Conservation (phyloP, 2,888 invertebrate species). For the Ennomos fuscantarius region DNA sequence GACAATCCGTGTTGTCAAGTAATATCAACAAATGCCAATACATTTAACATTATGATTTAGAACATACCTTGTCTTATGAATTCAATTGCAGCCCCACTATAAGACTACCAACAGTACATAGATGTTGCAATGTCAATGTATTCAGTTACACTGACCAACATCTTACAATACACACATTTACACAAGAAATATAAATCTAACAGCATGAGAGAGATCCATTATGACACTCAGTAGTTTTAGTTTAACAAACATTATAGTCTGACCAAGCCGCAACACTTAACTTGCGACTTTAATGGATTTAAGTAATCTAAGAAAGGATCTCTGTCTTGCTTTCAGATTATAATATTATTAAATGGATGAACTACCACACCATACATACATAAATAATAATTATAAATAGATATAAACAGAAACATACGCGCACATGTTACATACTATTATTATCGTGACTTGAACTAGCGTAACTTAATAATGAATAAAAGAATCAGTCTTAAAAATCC, state of each 20-base stretch:
- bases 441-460: slow-evolving; percentile 77
- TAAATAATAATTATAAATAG: slow-evolving; percentile 59
- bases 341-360: slow-evolving; percentile 20
- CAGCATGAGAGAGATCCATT: slow-evolving; percentile 51
- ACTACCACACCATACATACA: slow-evolving; percentile 59
- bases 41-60: neutral
- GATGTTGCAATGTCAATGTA: slow-evolving; percentile 10
- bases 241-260: neutral
- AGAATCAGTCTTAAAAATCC: slow-evolving; percentile 82
- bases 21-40: neutral
- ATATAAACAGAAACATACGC: slow-evolving; percentile 65
- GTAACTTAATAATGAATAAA: slow-evolving; percentile 82
- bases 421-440: slow-evolving; percentile 57
- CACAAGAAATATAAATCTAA: slow-evolving; percentile 33
- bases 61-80: neutral
- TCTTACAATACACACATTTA: slow-evolving; percentile 37
- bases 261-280: neutral
- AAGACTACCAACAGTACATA: slow-evolving; percentile 10
- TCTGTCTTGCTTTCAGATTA: slow-evolving; percentile 57
- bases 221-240: slow-evolving; percentile 1
- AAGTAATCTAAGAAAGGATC: slow-evolving; percentile 46
- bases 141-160: slow-evolving; percentile 14
- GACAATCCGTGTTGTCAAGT: neutral
- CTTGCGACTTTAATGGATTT: slow-evolving; percentile 2
- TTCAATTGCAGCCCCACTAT: slow-evolving; percentile 29